A percentile compares a stretch with the other conserved stretches of the same genome.
These are phyloP conservation scores for Pimephales promelas DNA, from an alignment of 2,113 vertebrate genomes.

Conservation along the genomic window DNA sequence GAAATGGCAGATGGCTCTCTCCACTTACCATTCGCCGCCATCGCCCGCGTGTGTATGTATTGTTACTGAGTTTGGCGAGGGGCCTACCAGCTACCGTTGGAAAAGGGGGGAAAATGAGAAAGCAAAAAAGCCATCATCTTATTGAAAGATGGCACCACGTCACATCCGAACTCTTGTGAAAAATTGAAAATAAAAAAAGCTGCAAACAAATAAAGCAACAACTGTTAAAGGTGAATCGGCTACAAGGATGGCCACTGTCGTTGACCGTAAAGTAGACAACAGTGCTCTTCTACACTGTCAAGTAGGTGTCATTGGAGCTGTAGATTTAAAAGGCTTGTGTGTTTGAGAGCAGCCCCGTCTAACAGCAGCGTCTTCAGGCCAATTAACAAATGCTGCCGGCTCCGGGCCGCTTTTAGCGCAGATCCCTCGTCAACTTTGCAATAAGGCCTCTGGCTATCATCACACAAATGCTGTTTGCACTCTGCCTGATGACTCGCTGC, in stretches of 20 bases:
- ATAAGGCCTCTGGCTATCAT: constrained; percentile 66
- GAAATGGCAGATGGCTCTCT: constrained; percentile 92
- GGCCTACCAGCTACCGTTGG: constrained; percentile 92
- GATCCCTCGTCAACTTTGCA: constrained; percentile 83
- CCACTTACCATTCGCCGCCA: constrained; percentile 95
- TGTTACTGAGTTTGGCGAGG: constrained; percentile 95
- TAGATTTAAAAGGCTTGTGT: constrained; percentile 30
- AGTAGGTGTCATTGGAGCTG: constrained; percentile 31
- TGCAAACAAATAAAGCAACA: constrained; percentile 44
- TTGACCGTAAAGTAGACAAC: not conserved
- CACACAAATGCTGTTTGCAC: constrained; percentile 62
- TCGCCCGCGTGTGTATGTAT: constrained; percentile 92
- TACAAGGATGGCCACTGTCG: constrained; percentile 58
- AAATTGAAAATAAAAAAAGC: constrained; percentile 61
- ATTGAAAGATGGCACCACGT: constrained; percentile 88
- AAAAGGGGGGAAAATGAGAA: constrained; percentile 87
- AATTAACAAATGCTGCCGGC: constrained; percentile 48
- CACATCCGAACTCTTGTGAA: constrained; percentile 55
- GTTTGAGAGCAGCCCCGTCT: constrained; percentile 22
- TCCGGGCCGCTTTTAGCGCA: constrained; percentile 64
- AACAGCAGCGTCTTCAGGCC: constrained; percentile 45
- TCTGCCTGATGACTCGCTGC: constrained; percentile 72
- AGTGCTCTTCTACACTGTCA: constrained; percentile 9
- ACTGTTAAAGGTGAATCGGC: constrained; percentile 72
- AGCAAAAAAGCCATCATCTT: constrained; percentile 97